These are phyloP conservation scores for Clavelina lepadiformis DNA, from an alignment of 23 tunicate genomes.

Conservation along the genomic window DNA sequence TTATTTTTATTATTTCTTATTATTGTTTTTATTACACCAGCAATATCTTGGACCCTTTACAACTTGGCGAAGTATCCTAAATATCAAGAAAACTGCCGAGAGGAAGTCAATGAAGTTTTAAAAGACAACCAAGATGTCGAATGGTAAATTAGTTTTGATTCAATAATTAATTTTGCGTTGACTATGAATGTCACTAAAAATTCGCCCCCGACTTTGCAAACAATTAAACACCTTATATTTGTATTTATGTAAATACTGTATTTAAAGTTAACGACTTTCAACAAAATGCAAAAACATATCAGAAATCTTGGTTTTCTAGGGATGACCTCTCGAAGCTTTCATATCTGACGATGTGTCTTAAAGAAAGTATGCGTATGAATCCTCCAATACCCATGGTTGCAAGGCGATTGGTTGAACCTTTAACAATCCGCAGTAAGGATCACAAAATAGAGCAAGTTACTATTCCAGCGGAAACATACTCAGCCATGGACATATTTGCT, in stretches of 20 bases:
- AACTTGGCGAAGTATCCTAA: slow-evolving; percentile 32
- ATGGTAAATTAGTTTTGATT: too few species aligned
- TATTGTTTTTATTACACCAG: slow-evolving; percentile 12
- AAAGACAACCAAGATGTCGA: slow-evolving; percentile 16
- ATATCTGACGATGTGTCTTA: slow-evolving; percentile 47
- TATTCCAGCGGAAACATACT: slow-evolving; percentile 4
- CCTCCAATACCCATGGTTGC: slow-evolving; percentile 33
- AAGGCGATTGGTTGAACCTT: slow-evolving; percentile 4
- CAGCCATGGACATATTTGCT: slow-evolving; percentile 12
- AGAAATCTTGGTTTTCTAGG: too few species aligned
- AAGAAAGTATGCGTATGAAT: slow-evolving; percentile 64
- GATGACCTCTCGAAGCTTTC: slow-evolving; percentile 28
- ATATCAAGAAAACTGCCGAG: slow-evolving; percentile 30
- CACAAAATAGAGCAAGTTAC: neutral
- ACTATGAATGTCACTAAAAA: too few species aligned
- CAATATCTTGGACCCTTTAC: slow-evolving; percentile 36
- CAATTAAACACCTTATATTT: too few species aligned
- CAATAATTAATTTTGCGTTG: too few species aligned
- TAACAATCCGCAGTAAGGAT: neutral
- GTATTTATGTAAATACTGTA: too few species aligned
- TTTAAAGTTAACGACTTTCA: too few species aligned
- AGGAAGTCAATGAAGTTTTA: slow-evolving; percentile 23
- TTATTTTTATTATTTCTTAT: too few species aligned
- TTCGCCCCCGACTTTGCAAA: neutral
- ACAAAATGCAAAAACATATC: too few species aligned